A percentile compares a stretch with the other conserved stretches of the same genome.
These are phyloP conservation scores for Andrena cerasifolii DNA, from an alignment of 1,140 invertebrate genomes.

Conservation along the genomic window DNA sequence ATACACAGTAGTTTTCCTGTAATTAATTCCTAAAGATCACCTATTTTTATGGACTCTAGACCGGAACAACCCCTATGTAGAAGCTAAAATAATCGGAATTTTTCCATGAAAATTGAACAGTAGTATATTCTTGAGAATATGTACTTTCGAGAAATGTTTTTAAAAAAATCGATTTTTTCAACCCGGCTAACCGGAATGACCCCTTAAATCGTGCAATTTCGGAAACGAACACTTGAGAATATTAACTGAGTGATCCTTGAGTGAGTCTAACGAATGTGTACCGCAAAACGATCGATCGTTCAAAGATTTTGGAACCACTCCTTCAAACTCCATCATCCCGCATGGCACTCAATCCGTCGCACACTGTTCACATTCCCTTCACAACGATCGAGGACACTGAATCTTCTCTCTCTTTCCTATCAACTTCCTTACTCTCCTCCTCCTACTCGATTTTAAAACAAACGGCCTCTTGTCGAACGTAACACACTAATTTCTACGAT, in stretches of 20 bases:
- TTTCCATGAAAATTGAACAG: too few species aligned
- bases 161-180: neutral
- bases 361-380: neutral
- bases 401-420: neutral
- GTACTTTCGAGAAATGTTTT: too few species aligned
- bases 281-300: too few species aligned
- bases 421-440: neutral
- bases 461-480: neutral
- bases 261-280: too few species aligned
- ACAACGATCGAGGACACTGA: conserved; percentile 2
- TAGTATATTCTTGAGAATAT: too few species aligned
- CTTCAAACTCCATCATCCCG: neutral
- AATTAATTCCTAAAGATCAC: neutral
- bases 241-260: too few species aligned
- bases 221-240: neutral
- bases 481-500: conserved; percentile 27
- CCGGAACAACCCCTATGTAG: too few species aligned
- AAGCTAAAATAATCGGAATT: too few species aligned
- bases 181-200: too few species aligned
- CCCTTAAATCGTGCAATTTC: neutral
- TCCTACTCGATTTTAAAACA: neutral
- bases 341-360: neutral
- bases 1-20: too few species aligned
- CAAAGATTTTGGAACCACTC: neutral
- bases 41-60: too few species aligned